Conservation (phyloP, 2,888 invertebrate genomes). For the Bedellia somnulentella region DNA sequence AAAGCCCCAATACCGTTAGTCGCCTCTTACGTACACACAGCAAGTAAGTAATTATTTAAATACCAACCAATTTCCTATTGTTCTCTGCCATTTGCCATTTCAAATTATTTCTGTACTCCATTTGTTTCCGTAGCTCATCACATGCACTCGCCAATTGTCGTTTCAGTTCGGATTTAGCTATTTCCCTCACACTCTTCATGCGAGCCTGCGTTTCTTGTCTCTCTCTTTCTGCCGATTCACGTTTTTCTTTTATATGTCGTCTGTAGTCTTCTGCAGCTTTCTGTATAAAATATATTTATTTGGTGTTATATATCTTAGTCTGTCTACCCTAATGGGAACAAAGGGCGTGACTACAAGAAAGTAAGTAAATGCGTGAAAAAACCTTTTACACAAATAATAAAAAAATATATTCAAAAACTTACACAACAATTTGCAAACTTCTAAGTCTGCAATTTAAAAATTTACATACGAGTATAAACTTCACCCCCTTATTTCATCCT, state of each 20-base stretch:
- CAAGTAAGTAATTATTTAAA: background rate
- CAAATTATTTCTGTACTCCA: constrained; percentile 31
- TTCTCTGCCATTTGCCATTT: constrained; percentile 30
- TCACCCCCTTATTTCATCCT: constrained; percentile 19
- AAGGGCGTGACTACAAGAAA: too few relatives aligned
- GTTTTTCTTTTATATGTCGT: constrained; percentile 22
- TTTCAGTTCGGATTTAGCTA: constrained; percentile 26
- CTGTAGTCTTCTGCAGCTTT: constrained; percentile 32
- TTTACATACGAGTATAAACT: constrained; percentile 15
- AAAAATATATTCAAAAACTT: background rate
- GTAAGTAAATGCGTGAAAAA: too few relatives aligned
- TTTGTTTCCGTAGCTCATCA: constrained; percentile 27
- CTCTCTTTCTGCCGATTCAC: constrained; percentile 19
- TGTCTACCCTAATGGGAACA: too few relatives aligned
- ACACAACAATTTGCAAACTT: too few relatives aligned
- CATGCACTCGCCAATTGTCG: constrained; percentile 25
- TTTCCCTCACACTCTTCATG: constrained; percentile 30
- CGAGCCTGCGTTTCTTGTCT: constrained; percentile 19
- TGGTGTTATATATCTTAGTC: background rate
- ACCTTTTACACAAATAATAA: too few relatives aligned
- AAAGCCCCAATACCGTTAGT: too few relatives aligned
- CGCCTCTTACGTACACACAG: too few relatives aligned
- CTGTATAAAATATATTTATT: constrained; percentile 17
- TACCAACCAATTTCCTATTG: constrained; percentile 27
- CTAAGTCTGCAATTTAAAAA: too few relatives aligned